Base-by-base conservation (phyloP, 2,797 vertebrate species). In the Myiothlypis coronata region DNA sequence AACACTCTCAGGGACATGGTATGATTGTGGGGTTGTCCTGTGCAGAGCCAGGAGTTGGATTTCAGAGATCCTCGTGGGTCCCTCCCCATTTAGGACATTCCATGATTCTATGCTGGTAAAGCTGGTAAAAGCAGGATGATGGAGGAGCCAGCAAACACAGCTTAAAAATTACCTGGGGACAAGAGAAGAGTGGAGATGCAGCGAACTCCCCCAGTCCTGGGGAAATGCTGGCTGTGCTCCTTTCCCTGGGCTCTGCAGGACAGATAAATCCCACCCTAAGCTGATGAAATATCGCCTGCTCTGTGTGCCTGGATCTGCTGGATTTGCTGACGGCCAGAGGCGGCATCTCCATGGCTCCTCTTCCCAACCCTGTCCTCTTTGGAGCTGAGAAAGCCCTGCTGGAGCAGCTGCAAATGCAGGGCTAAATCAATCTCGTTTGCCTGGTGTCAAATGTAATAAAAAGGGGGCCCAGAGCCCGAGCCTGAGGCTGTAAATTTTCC, bases 221-320 rank as follows among this genome's bases (percentile, higher is more conserved):
- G 59, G 81, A 80, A 85, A 64, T 14, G 55, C 55, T 92, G 63
- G 41, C 85, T 71, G 37, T 13, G 61, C 60, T 94, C 37, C 83
- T 88, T 39, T 28, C 56, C 69, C 74, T 8, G 0, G 87, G 19
- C 81, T 43, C 86, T 34, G 28, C 67, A 77, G 81, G 92, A 88
- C 76, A 81, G 69, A 82, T 90, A 92, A 95, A 96, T 90, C 91
- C 90, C 71, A 28, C 20, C 57, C 79, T 96, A 78, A 96, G 89
- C 79, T 67, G 5, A 34, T 92, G 92, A 93, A 94, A 88, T 92
- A 95, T 81, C 13, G 0, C 81, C 84, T 79, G 76, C 47, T 59
- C 56, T 72, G 71, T 76, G 4, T 83, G 82, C 72, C 55, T 37
- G 34, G 26, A 37, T 90, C 89, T 88, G 87, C 94, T 93, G 94